Conservation (phyloP, 2,113 vertebrate species). For the Callopanchax toddi region DNA sequence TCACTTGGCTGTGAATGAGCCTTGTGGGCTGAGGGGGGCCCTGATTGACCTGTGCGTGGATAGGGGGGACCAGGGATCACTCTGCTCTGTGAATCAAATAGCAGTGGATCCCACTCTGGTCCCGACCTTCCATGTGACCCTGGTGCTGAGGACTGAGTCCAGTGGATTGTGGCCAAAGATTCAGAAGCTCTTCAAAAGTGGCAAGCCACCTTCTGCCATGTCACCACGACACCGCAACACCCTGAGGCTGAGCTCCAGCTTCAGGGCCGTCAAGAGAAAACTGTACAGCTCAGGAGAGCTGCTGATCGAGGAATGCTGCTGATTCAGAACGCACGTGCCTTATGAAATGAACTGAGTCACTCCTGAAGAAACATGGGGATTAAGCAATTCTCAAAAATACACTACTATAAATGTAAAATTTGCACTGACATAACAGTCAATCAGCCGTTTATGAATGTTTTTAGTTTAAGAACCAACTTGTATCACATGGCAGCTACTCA, state of each 20-base stretch:
- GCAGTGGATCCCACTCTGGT: slow-evolving; percentile 86
- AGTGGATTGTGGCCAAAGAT: slow-evolving; percentile 90
- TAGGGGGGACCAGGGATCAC: slow-evolving; percentile 74
- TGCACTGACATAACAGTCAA: slow-evolving; percentile 15
- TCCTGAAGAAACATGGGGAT: too few relatives aligned
- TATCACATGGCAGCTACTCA: slow-evolving; percentile 49
- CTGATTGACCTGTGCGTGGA: slow-evolving; percentile 91
- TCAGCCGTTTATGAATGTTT: not conserved
- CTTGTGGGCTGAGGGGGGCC: slow-evolving; percentile 93
- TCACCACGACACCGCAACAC: slow-evolving; percentile 56
- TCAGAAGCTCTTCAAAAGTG: slow-evolving; percentile 84
- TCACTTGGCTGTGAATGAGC: slow-evolving; percentile 88
- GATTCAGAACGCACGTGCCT: slow-evolving; percentile 10
- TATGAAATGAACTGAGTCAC: too few relatives aligned
- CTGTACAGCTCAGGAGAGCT: slow-evolving; percentile 92
- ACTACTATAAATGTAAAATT: not conserved
- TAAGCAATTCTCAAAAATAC: not conserved
- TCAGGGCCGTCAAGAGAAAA: slow-evolving; percentile 92
- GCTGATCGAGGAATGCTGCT: slow-evolving; percentile 90
- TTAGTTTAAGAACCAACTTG: slow-evolving; percentile 15
- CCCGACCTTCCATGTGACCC: slow-evolving; percentile 92
- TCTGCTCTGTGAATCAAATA: slow-evolving; percentile 85
- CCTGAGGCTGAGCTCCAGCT: slow-evolving; percentile 84
- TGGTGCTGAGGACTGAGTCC: slow-evolving; percentile 87
- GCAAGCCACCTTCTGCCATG: slow-evolving; percentile 68